A percentile compares a stretch with the other conserved stretches of the same genome.
These are phyloP conservation scores for Pongo pygmaeus DNA, from an alignment of 2,113 vertebrate species.

Conservation along the genomic window DNA sequence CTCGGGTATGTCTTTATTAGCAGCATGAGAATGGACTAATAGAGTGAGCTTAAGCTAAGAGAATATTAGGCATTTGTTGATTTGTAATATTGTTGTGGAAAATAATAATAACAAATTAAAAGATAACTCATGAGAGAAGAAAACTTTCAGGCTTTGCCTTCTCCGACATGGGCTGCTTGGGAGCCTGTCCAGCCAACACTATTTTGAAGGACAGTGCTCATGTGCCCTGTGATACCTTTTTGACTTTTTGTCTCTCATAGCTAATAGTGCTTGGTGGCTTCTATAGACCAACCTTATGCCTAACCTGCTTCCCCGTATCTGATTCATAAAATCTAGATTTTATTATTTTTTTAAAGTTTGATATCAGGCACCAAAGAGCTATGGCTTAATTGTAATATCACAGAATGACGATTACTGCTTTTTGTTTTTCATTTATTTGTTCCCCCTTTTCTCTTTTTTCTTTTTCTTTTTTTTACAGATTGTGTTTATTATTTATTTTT, in stretches of 20 bases:
- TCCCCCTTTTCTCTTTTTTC: background rate
- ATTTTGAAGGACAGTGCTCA: background rate
- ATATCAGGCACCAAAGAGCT: background rate
- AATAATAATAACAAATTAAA: background rate
- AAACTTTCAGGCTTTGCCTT: background rate
- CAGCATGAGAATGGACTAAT: no score
- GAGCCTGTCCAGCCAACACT: accelerated
- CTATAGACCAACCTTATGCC: background rate
- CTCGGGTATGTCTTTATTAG: no score
- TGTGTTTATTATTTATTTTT: background rate
- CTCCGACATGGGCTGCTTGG: background rate
- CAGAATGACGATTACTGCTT: background rate
- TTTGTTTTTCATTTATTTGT: background rate
- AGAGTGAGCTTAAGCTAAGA: background rate
- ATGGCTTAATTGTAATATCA: background rate
- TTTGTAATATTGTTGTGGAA: background rate
- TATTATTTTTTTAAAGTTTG: background rate
- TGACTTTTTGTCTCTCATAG: background rate
- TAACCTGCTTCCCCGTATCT: background rate
- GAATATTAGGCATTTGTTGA: background rate
- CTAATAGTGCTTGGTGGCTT: background rate
- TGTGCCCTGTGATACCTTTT: background rate
- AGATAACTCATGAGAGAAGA: background rate
- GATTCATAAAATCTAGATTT: background rate
- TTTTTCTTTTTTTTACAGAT: background rate